Percentiles rank a stretch among this genome's conserved stretches.
Conservation (phyloP, 37 sponge, comb jelly and placozoan genomes). For the Chondrosia reniformis region DNA sequence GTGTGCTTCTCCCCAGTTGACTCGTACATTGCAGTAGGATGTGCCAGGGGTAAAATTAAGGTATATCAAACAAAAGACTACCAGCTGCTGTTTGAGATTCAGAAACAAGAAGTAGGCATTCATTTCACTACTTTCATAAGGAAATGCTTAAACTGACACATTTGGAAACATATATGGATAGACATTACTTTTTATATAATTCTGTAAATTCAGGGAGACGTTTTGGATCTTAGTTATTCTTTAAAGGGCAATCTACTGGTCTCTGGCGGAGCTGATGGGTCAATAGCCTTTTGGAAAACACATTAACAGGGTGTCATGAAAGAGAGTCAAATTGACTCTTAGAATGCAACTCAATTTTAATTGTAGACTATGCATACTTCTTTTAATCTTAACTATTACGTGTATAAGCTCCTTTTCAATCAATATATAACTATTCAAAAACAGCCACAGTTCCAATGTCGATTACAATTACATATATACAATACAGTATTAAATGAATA, state of each 20-base stretch:
- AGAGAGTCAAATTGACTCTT: too few relatives aligned
- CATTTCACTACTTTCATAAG: background rate
- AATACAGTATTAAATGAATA: too few relatives aligned
- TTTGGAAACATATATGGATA: background rate
- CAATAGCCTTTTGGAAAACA: conserved; percentile 44
- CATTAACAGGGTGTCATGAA: too few relatives aligned
- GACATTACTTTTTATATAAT: background rate
- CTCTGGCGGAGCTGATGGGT: conserved; percentile 47
- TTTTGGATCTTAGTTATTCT: conserved; percentile 43
- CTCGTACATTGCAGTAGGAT: conserved; percentile 53
- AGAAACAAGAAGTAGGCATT: background rate
- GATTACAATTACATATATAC: too few relatives aligned
- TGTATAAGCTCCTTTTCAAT: too few relatives aligned
- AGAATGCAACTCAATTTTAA: too few relatives aligned
- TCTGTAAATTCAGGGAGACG: conserved; percentile 8
- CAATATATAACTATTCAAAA: too few relatives aligned
- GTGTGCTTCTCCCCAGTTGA: conserved; percentile 61
- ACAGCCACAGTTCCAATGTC: too few relatives aligned
- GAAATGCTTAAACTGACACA: background rate
- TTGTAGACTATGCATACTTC: too few relatives aligned
- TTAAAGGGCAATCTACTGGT: conserved; percentile 40
- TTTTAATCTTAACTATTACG: too few relatives aligned
- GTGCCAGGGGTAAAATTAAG: conserved; percentile 38
- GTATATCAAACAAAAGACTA: conserved; percentile 10
- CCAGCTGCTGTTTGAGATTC: conserved; percentile 5